Evolutionary conservation across 2,113 vertebrate genomes (phyloP).

Genomic region (Siphamia tubifer): DNA sequence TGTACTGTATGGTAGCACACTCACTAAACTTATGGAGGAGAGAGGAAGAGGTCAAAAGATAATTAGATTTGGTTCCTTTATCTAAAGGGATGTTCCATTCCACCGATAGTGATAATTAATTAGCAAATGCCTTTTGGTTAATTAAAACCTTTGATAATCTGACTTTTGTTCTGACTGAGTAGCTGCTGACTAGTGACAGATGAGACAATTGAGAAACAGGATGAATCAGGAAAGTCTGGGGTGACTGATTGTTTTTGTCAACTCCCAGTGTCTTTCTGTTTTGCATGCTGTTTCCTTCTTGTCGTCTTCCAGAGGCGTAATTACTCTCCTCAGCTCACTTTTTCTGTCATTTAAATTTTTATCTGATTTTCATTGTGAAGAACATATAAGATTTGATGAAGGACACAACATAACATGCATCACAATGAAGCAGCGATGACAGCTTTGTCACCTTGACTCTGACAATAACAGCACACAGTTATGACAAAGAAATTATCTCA

Average conservation of each 20-base stretch:
- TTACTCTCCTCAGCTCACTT: neutral
- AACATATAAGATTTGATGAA: slow-evolving; percentile 6
- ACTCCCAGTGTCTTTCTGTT: neutral
- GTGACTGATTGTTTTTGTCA: slow-evolving; percentile 13
- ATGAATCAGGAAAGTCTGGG: neutral
- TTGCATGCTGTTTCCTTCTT: neutral
- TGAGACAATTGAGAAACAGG: slow-evolving; percentile 21
- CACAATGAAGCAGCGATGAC: neutral
- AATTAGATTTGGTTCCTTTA: slow-evolving; percentile 55
- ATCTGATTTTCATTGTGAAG: neutral
- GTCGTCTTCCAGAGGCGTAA: neutral
- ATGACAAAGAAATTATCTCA: neutral
- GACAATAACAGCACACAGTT: neutral
- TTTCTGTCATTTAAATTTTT: neutral
- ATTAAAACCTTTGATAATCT: slow-evolving; percentile 66
- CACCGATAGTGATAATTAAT: slow-evolving; percentile 67
- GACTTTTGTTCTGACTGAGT: slow-evolving; percentile 64
- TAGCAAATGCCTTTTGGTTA: slow-evolving; percentile 55
- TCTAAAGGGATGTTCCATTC: slow-evolving; percentile 58
- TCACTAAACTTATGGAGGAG: slow-evolving; percentile 29
- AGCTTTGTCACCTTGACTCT: slow-evolving; percentile 25
- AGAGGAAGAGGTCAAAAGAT: slow-evolving; percentile 53
- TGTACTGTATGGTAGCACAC: slow-evolving; percentile 15
- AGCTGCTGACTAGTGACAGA: slow-evolving; percentile 37
- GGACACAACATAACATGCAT: slow-evolving; percentile 1